Evolutionary conservation across 2,888 invertebrate species (phyloP), one percentile per base, ranked within the genome.

Genomic region (Morpho achilles): DNA sequence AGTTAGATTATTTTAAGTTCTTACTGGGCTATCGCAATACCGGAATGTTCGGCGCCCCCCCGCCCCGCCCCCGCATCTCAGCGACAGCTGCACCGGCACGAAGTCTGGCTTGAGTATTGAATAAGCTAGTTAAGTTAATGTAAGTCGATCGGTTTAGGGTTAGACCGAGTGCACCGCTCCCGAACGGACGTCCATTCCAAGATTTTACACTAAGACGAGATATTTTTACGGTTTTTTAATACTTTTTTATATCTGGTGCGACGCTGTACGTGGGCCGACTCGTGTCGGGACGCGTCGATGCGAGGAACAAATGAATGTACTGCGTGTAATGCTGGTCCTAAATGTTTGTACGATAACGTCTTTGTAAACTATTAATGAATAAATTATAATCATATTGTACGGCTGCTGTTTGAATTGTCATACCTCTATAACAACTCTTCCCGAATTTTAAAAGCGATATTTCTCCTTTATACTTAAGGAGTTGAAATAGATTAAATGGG

Each of bases 291-390:
- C 73, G 22, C 62, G 54, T 55, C 57, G 62, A 40, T 16, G 50
- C 41, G 46, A 74, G 70, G 75, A 78, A 79, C 77, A 77, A 77
- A 79, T 46, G 58, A 43, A 74, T 75, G 73, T 75, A 74, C 71
- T 70, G 73, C 73, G 71, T 45, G 42, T n/a, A 68, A 72, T 74
- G 77, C 79, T 75, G 77, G 77, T 80, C 79, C 80, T 75, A 72
- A 76, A 82, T 80, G 79, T 84, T 86, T 88, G 87, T 88, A 87
- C 85, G 86, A 88, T 88, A 86, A 85, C 79, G 81, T 87, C 84
- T 87, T 81, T 89, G 87, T 89, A 89, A 88, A 89, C 89, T 91
- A 90, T 88, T 90, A 87, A 87, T 87, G 69, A 87, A 88, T 90
- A 89, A 87, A 91, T 88, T 88, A 89, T 91, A 89, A 89, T 87